Conservation (phyloP, 2,113 vertebrate species). For the Willisornis vidua region DNA sequence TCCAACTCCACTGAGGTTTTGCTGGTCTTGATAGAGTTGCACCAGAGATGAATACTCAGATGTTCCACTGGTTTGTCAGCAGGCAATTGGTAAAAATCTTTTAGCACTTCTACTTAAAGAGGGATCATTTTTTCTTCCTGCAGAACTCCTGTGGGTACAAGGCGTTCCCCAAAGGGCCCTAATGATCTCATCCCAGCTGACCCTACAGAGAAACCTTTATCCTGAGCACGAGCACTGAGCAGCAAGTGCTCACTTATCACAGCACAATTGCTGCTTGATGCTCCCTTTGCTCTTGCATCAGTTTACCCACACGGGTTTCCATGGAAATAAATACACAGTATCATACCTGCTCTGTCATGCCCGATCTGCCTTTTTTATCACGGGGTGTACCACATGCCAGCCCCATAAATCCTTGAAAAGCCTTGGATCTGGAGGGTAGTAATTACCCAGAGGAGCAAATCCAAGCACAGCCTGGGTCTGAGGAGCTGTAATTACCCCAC, state of each 20-base stretch:
- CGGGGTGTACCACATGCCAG: not conserved
- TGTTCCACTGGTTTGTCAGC: constrained; percentile 49
- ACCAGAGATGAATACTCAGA: not conserved
- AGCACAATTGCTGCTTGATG: not conserved
- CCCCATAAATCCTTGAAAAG: not conserved
- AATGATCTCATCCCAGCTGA: constrained; percentile 37
- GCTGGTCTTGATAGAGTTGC: not conserved
- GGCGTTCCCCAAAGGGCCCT: not conserved
- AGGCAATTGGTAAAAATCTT: constrained; percentile 33
- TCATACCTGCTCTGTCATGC: not conserved
- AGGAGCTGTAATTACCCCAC: constrained; percentile 13
- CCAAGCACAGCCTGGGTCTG: not conserved
- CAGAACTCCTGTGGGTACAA: constrained; percentile 17
- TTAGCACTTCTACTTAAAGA: constrained; percentile 32
- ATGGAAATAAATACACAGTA: not conserved
- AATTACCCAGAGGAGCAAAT: not conserved
- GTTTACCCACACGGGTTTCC: constrained; percentile 19
- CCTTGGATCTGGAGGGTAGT: not conserved
- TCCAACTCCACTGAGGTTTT: not conserved
- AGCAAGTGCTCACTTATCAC: not conserved
- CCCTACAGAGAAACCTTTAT: not conserved
- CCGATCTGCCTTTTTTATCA: not conserved
- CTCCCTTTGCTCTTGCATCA: not conserved
- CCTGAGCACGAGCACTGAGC: not conserved
- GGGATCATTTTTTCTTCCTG: not conserved